Evolutionary conservation across 53 echinoderm and acorn worm species (phyloP).

Genomic region (Crossaster papposus): DNA sequence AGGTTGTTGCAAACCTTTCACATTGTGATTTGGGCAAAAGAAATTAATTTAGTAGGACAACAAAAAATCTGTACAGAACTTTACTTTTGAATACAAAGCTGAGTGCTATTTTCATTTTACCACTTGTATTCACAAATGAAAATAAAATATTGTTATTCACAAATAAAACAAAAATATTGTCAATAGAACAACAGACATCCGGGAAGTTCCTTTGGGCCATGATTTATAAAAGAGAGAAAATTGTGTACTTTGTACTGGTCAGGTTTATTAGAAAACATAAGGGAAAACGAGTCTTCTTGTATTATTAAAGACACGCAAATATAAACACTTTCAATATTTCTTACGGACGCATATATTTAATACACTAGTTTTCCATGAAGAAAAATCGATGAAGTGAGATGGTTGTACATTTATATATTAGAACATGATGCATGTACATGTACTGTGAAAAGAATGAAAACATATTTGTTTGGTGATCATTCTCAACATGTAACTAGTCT

Average conservation of each 20-base stretch:
- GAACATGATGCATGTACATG: background rate
- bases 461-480: background rate
- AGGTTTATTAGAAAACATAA: background rate
- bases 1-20: no score
- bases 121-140: background rate
- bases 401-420: background rate
- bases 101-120: background rate
- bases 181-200: background rate
- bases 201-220: background rate
- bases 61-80: background rate
- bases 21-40: no score
- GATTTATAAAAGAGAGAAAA: background rate
- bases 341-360: background rate
- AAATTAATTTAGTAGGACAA: background rate
- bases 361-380: background rate
- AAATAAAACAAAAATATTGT: background rate
- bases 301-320: background rate
- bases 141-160: background rate
- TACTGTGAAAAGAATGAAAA: no score
- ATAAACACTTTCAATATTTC: background rate
- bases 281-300: background rate
- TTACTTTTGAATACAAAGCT: constrained; percentile 22
- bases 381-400: background rate
- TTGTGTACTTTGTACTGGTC: background rate
- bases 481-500: background rate